These are phyloP conservation scores for Leucozona laternaria DNA, from an alignment of 2,888 invertebrate species.

Conservation along the genomic window DNA sequence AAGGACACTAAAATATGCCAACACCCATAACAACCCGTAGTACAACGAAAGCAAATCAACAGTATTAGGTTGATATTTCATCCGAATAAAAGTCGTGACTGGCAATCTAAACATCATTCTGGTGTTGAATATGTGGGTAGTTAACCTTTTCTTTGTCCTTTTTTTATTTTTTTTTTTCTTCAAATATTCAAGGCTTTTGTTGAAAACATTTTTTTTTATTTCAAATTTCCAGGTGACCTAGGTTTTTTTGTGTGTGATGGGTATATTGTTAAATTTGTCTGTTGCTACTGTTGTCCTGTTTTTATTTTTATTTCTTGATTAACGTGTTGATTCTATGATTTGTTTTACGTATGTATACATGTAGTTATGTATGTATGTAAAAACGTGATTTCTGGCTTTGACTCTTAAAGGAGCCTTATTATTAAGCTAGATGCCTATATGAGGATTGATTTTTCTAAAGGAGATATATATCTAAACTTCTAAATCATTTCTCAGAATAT, in stretches of 20 bases:
- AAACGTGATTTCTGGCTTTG: not conserved
- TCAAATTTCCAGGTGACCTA: slow-evolving; percentile 13
- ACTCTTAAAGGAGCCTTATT: no score
- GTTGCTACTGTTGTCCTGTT: not conserved
- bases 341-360: not conserved
- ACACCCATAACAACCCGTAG: slow-evolving; percentile 29
- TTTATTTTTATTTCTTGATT: slow-evolving; percentile 12
- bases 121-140: slow-evolving; percentile 27
- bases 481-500: no score
- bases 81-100: slow-evolving; percentile 66
- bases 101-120: slow-evolving; percentile 49
- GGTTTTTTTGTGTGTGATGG: not conserved
- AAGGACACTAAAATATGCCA: slow-evolving; percentile 60
- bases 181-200: slow-evolving; percentile 22
- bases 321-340: slow-evolving; percentile 6
- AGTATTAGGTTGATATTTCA: slow-evolving; percentile 65
- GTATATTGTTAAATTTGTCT: not conserved
- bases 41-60: slow-evolving; percentile 63
- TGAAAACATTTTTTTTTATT: slow-evolving; percentile 18
- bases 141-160: slow-evolving; percentile 39
- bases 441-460: no score
- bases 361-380: not conserved
- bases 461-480: no score
- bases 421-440: no score
- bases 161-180: slow-evolving; percentile 16